Evolutionary conservation across 2,888 invertebrate species (phyloP), one percentile per base, ranked within the genome.

Genomic region (Octodonta nipae): DNA sequence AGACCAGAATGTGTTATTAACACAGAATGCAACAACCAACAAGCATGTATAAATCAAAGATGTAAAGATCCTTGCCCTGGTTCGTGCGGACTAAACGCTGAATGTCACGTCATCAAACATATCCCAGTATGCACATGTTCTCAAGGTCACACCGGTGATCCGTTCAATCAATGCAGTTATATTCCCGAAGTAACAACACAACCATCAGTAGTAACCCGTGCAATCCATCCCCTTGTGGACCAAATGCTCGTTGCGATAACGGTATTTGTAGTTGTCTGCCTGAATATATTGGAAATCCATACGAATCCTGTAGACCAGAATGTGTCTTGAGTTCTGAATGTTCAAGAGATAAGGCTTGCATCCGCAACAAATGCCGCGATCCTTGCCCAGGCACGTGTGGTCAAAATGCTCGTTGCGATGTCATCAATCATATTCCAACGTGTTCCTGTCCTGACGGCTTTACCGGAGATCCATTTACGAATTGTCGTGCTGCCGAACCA

Each of bases 11-110:
- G 85, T 56, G 73, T 78, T 1, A 65, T 83, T 4, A 83, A 77
- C 53, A 77, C 81, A 0, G 85, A 85, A 58, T 86, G 86, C 52
- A 73, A 78, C 28, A 78, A 78, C 37, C 75, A 77, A 30, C 65
- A 77, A 36, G 82, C 83, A 6, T 82, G 85, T 48, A 75, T 84
- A 22, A 75, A 79, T 50, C 77, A 79, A 53, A 80, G 74, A 60
- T 87, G 87, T 57, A 70, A 73, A 53, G 81, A 86, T 62, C 86
- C 86, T 14, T 87, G 86, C 44, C 75, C 78, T 8, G 83, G 84
- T 6, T 83, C 84, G 0, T 86, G 86, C 49, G 85, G 85, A 10
- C 67, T 78, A 10, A 79, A 82, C 52, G 81, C 83, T 4, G 72
- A 74, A 45, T 86, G 86, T 46, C 77, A 78, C 42, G 79, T 85